phyloP scores from a whole-genome alignment of 2,888 invertebrate species.

The Drosophila histrio region DNA sequence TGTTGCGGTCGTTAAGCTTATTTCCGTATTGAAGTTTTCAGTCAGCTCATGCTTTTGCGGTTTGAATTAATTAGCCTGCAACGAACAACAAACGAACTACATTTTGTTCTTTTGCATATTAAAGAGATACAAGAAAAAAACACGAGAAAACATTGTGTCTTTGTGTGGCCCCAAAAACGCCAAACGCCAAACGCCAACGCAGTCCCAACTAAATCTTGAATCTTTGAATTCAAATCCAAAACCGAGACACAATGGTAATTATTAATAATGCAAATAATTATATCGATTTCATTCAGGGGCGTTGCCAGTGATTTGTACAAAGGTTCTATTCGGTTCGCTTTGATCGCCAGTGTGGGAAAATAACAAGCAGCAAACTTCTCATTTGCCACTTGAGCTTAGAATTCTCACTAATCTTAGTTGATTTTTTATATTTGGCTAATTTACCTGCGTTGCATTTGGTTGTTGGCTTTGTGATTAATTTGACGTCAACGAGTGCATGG shows the following conservation, averaged over 20 bases:
- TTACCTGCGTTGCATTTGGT: conserved; percentile 70
- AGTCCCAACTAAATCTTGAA: conserved; percentile 35
- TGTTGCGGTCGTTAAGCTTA: conserved; percentile 77
- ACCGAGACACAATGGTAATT: conserved; percentile 76
- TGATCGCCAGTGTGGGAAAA: conserved; percentile 67
- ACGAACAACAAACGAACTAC: conserved; percentile 47
- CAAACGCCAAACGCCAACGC: conserved; percentile 66
- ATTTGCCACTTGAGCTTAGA: conserved; percentile 66
- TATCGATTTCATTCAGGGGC: conserved; percentile 78
- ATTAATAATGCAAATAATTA: conserved; percentile 79
- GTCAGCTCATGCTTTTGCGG: conserved; percentile 59
- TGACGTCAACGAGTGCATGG: conserved; percentile 77
- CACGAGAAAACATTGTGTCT: conserved; percentile 33
- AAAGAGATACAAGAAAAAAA: conserved; percentile 27
- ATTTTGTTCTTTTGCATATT: conserved; percentile 65
- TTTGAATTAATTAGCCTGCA: conserved; percentile 78
- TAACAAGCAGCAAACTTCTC: conserved; percentile 54
- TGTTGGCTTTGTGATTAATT: conserved; percentile 67
- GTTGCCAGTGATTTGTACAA: conserved; percentile 67
- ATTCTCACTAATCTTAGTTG: conserved; percentile 47
- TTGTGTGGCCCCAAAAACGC: conserved; percentile 52
- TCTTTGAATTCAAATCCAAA: conserved; percentile 26
- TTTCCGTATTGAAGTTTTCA: conserved; percentile 71
- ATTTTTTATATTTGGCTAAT: conserved; percentile 52
- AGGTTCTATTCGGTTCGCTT: conserved; percentile 60